Evolutionary conservation across 2,888 invertebrate species (phyloP), one percentile per base, ranked within the genome.

Genomic region (Archips crataeganus): DNA sequence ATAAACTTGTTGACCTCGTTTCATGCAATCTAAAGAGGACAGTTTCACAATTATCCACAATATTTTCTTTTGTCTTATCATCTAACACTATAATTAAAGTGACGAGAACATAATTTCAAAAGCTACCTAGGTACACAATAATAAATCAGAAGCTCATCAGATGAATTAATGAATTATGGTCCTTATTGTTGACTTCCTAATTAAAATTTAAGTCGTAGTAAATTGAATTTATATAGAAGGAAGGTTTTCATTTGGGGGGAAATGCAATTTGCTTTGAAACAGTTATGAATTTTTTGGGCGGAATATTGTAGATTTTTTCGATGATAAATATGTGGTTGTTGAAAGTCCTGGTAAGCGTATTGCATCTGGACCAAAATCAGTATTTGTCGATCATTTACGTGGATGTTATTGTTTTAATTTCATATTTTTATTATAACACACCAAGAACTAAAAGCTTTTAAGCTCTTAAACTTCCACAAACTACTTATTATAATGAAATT

Each of bases 101-200:
- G 51, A 23, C 39, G 8, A 57, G 57, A 23, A 3, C 2, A 32
- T 1, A 32, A 57, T 57, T 23, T 54, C 11, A 32, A 9, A 57
- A 57, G 32, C 23, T 23, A 23, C 23, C 23, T 23, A n/a, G n/a
- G 3, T 10, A 11, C 23, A 32, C 11, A 57, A 11, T 32, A 54
- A 57, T 32, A 57, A 57, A 57, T 57, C 10, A 9, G 57, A 32
- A 11, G 10, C 57, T 57, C 32, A 57, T 32, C 57, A 57, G 32
- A 32, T 57, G 5, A 57, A 10, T 57, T n/a, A 57, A 57, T 57
- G 2, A 23, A 54, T 34, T 34, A 59, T 59, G 34, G 4, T 39
- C 39, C 39, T 39, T 57, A 23, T 57, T 57, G 9, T 57, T 32
- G 57, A 62, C 62, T 42, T 62, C 75, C 68, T 75, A 63, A 54